phyloP scores from a whole-genome alignment of 2,888 invertebrate species.

The Calliopum simillimum region DNA sequence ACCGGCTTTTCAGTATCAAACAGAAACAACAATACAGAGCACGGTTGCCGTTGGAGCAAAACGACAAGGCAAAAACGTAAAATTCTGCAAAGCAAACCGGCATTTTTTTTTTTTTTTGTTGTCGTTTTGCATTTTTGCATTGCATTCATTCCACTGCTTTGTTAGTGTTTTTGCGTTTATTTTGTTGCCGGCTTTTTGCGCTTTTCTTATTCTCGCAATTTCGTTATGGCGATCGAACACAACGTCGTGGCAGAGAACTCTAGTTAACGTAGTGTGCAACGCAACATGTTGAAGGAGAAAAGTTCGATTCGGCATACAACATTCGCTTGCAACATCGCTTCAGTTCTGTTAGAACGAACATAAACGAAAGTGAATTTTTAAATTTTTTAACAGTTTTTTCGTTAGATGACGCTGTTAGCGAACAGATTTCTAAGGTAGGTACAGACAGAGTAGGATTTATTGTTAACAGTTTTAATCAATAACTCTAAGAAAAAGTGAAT shows the following conservation, averaged over 20 bases:
- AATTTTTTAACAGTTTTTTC: not conserved
- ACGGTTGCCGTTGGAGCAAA: slow-evolving; percentile 15
- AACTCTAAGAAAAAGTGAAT: no score
- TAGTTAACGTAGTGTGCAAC: not conserved
- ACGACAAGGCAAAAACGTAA: slow-evolving; percentile 38
- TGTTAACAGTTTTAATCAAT: no score
- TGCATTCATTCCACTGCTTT: slow-evolving; percentile 2
- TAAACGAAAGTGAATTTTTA: slow-evolving; percentile 24
- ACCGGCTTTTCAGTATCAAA: not conserved
- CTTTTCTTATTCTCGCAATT: slow-evolving; percentile 12
- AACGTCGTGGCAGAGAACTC: not conserved
- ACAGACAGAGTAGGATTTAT: no score
- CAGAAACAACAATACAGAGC: not conserved
- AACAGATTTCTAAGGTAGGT: no score
- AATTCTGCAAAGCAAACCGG: slow-evolving; percentile 39
- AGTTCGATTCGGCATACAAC: not conserved
- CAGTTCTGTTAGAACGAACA: not conserved
- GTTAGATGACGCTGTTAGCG: no score
- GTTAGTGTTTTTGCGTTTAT: not conserved
- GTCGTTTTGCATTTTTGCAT: slow-evolving; percentile 36
- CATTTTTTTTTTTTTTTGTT: slow-evolving; percentile 47
- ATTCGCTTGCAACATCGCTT: not conserved
- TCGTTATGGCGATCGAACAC: slow-evolving; percentile 6
- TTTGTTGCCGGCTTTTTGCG: slow-evolving; percentile 15
- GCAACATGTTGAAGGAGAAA: slow-evolving; percentile 14